These are phyloP conservation scores for Sinocyclocheilus anophthalmus DNA, from an alignment of 2,113 vertebrate genomes.

Conservation along the genomic window DNA sequence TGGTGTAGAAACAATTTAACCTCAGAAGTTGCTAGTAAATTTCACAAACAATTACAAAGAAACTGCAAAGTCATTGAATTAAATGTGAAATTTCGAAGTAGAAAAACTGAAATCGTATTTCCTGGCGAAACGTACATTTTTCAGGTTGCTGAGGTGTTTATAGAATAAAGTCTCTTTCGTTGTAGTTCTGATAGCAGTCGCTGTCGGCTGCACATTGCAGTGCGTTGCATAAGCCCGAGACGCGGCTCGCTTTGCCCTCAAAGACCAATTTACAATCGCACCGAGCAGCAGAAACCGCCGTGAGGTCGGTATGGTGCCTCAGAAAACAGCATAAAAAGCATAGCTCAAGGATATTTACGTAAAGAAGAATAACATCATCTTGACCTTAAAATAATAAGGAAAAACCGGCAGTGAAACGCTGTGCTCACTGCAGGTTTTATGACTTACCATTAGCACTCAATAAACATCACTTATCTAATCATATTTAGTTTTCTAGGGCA, in stretches of 20 bases:
- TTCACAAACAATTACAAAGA: too few species aligned
- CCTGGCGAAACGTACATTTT: not conserved
- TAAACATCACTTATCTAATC: not conserved
- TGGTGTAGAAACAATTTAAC: too few species aligned
- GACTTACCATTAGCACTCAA: not conserved
- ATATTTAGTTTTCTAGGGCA: not conserved
- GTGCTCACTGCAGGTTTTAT: not conserved
- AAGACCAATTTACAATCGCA: slow-evolving; percentile 41
- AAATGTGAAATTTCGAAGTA: not conserved
- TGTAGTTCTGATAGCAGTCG: slow-evolving; percentile 25
- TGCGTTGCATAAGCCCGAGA: slow-evolving; percentile 69
- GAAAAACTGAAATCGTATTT: not conserved
- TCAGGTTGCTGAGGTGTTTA: not conserved
- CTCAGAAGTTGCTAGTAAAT: too few species aligned
- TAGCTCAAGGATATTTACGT: not conserved
- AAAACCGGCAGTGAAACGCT: not conserved
- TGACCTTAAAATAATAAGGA: not conserved
- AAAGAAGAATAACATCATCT: not conserved
- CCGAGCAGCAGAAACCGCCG: slow-evolving; percentile 28
- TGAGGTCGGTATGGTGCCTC: not conserved
- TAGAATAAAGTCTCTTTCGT: slow-evolving; percentile 40
- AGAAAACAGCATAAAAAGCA: not conserved
- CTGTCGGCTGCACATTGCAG: slow-evolving; percentile 63
- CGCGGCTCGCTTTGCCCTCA: slow-evolving; percentile 39
- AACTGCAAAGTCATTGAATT: too few species aligned